These are phyloP conservation scores for Picus viridis DNA, from an alignment of 2,797 vertebrate genomes.

Conservation along the genomic window DNA sequence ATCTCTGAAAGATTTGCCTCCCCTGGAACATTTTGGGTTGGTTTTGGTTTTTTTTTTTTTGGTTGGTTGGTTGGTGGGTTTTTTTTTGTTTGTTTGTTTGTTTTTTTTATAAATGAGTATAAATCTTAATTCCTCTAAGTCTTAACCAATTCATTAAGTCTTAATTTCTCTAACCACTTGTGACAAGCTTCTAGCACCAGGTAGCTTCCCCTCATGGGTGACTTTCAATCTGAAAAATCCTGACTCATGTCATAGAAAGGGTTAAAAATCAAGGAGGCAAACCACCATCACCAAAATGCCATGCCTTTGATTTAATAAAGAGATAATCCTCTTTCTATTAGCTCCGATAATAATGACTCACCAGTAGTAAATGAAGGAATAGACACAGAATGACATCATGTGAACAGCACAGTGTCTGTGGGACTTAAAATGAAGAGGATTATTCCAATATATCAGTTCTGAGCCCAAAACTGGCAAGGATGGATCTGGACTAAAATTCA, in stretches of 20 bases:
- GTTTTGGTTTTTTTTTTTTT: too few species aligned
- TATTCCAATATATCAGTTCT: slow-evolving; percentile 65
- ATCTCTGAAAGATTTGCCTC: too few species aligned
- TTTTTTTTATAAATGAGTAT: too few species aligned
- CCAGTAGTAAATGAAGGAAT: slow-evolving; percentile 65
- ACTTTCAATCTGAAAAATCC: background rate
- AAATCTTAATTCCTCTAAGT: too few species aligned
- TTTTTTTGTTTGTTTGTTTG: too few species aligned
- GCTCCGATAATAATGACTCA: slow-evolving; percentile 61
- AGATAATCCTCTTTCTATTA: slow-evolving; percentile 68
- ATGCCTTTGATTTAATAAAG: slow-evolving; percentile 52
- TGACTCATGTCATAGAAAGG: background rate
- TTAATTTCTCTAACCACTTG: background rate
- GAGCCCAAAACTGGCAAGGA: slow-evolving; percentile 59
- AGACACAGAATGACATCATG: slow-evolving; percentile 59
- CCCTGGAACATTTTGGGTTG: too few species aligned
- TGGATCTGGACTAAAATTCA: slow-evolving; percentile 57
- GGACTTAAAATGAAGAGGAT: slow-evolving; percentile 67
- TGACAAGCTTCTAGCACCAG: background rate
- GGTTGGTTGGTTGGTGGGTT: too few species aligned
- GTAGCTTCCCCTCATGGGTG: background rate
- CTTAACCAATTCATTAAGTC: background rate
- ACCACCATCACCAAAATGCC: background rate
- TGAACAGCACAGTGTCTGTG: slow-evolving; percentile 51
- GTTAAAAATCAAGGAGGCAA: slow-evolving; percentile 54